Evolutionary conservation across 1,140 invertebrate species (phyloP), one percentile per base, ranked within the genome.

Genomic region (Euschistus heros): DNA sequence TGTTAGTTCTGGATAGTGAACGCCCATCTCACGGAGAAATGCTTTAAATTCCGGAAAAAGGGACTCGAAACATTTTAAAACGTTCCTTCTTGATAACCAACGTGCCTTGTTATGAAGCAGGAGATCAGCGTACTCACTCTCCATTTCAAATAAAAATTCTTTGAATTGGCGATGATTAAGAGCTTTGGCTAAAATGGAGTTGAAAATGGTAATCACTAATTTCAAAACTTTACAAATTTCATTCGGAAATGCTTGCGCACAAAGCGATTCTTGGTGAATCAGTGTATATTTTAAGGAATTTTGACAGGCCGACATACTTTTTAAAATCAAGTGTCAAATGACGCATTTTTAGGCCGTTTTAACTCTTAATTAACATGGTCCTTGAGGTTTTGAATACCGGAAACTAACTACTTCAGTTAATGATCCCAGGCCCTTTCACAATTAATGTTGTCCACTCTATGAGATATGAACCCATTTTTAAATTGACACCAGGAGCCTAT

Each of bases 231-330:
- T 60, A 62, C 54, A 18, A 64, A 71, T 69, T 71, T 71, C 70
- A 50, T 63, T 68, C 59, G 70, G 71, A 72, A 72, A 72, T 70
- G n/a, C n/a, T n/a, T n/a, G n/a, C n/a, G n/a, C n/a, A n/a, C n/a
- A n/a, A n/a, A n/a, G n/a, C n/a, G n/a, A 67, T 71, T 69, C 70
- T 72, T 69, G 68, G 62, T 72, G 70, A 62, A 72, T 68, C 67
- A 73, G 72, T 66, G 69, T 72, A 62, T 73, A 71, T 70, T 71
- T 73, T 72, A 61, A 63, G 61, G 37, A 62, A 44, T 67, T 64
- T 67, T 54, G 66, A 67, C 67, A 59, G 62, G 63, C 69, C 69
- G 60, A 68, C 67, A 63, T 72, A 71, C n/a, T n/a, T n/a, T n/a
- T n/a, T n/a, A n/a, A n/a, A n/a, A n/a, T n/a, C n/a, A n/a, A n/a